These are phyloP conservation scores for Palythoa heliodiscus DNA, from an alignment of 92 coral and sea anemone genomes.

Conservation along the genomic window DNA sequence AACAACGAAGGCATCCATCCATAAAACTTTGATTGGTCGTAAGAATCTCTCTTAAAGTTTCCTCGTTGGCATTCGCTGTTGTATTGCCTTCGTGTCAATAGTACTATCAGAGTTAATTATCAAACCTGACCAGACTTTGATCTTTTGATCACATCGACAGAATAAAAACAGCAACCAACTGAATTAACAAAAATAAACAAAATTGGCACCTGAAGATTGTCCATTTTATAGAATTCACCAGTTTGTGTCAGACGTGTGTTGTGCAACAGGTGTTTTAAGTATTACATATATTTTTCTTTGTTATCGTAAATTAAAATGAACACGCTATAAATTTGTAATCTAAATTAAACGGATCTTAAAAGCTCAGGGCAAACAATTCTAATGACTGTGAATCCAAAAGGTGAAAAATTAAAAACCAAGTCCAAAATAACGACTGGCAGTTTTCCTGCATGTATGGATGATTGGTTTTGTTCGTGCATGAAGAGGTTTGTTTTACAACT, in stretches of 20 bases:
- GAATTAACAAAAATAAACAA: neutral
- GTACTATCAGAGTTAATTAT: neutral
- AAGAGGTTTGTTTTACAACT: neutral
- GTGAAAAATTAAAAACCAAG: neutral
- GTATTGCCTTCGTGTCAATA: neutral
- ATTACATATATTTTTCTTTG: neutral
- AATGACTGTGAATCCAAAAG: neutral
- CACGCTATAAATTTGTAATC: neutral
- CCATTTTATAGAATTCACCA: neutral
- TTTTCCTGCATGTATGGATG: neutral
- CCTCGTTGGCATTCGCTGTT: neutral
- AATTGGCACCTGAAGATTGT: constrained; percentile 1
- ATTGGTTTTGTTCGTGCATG: neutral
- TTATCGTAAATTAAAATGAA: neutral
- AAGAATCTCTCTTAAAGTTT: neutral
- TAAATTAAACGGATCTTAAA: neutral
- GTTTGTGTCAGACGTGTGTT: neutral
- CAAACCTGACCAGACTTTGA: neutral
- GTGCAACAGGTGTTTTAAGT: neutral
- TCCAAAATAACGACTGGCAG: neutral
- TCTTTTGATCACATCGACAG: neutral
- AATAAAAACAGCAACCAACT: neutral
- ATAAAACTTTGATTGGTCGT: neutral
- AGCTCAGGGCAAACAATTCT: neutral
- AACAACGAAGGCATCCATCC: constrained; percentile 7